Conservation (phyloP, 2,888 invertebrate species). For the Cephus runcator region DNA sequence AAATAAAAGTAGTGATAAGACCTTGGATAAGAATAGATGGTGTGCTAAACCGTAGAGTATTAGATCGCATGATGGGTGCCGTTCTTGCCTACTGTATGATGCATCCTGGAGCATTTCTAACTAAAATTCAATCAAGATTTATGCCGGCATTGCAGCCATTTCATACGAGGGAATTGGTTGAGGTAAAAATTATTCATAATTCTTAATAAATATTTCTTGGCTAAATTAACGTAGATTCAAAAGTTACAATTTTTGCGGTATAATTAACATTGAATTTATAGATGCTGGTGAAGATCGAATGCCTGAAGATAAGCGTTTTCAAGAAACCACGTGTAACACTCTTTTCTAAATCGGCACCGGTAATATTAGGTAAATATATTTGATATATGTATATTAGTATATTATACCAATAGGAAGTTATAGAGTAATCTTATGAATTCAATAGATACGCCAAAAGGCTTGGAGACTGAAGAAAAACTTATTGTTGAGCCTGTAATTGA, state of each 20-base stretch:
- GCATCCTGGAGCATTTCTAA: slow-evolving; percentile 70
- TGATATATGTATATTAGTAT: slow-evolving; percentile 12
- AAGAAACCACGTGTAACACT: slow-evolving; percentile 60
- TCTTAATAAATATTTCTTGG: background rate
- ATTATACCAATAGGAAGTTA: slow-evolving; percentile 15
- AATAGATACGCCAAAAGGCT: slow-evolving; percentile 62
- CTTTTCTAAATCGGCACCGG: slow-evolving; percentile 63
- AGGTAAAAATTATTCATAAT: slow-evolving; percentile 64
- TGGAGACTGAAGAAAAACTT: slow-evolving; percentile 67
- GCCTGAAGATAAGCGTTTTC: slow-evolving; percentile 66
- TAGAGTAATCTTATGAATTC: slow-evolving; percentile 4
- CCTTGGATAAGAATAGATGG: slow-evolving; percentile 85
- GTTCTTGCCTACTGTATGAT: slow-evolving; percentile 74
- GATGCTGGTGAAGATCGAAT: slow-evolving; percentile 70
- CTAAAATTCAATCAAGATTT: slow-evolving; percentile 71
- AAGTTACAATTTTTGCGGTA: background rate
- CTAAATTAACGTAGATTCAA: background rate
- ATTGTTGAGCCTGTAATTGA: slow-evolving; percentile 67
- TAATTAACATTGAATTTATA: slow-evolving; percentile 51
- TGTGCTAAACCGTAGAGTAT: slow-evolving; percentile 73
- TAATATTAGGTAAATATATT: slow-evolving; percentile 57
- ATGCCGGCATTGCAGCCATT: slow-evolving; percentile 75
- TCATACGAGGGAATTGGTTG: slow-evolving; percentile 71
- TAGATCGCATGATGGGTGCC: slow-evolving; percentile 77
- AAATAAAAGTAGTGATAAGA: slow-evolving; percentile 65